phyloP scores from a whole-genome alignment of 2,113 vertebrate species.

The Albula goreensis region DNA sequence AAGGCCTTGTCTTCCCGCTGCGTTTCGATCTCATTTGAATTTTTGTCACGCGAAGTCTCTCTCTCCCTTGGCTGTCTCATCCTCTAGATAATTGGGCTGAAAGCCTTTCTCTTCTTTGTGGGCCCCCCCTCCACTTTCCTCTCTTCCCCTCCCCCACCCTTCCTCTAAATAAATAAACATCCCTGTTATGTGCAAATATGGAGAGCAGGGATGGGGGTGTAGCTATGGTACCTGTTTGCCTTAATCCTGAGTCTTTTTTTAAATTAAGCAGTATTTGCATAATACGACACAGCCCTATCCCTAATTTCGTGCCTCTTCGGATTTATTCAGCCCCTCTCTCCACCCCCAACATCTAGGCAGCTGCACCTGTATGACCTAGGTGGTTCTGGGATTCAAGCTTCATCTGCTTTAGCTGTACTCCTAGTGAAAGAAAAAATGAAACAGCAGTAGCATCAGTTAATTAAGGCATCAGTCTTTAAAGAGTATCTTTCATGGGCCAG shows the following conservation, averaged over 20 bases:
- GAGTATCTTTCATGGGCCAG: too few relatives aligned
- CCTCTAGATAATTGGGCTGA: constrained; percentile 2
- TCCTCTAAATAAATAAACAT: constrained; percentile 10
- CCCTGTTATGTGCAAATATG: neutral
- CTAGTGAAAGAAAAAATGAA: neutral
- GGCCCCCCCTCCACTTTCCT: neutral
- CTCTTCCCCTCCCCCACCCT: neutral
- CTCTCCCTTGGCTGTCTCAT: neutral
- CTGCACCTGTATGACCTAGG: too few relatives aligned
- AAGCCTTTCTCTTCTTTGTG: neutral
- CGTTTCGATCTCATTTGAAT: neutral
- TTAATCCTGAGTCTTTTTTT: neutral
- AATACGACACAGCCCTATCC: neutral
- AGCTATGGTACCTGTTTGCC: neutral
- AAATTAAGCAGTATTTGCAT: neutral
- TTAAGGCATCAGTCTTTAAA: neutral
- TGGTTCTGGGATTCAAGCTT: neutral
- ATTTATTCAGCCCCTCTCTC: neutral
- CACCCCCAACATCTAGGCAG: neutral
- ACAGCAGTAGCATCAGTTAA: neutral
- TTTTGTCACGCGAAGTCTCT: neutral
- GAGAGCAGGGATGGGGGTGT: neutral
- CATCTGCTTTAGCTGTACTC: neutral
- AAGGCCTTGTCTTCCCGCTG: neutral
- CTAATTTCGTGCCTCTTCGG: neutral